Evolutionary conservation across 2,113 vertebrate species (phyloP).

Genomic region (Gallinago media): DNA sequence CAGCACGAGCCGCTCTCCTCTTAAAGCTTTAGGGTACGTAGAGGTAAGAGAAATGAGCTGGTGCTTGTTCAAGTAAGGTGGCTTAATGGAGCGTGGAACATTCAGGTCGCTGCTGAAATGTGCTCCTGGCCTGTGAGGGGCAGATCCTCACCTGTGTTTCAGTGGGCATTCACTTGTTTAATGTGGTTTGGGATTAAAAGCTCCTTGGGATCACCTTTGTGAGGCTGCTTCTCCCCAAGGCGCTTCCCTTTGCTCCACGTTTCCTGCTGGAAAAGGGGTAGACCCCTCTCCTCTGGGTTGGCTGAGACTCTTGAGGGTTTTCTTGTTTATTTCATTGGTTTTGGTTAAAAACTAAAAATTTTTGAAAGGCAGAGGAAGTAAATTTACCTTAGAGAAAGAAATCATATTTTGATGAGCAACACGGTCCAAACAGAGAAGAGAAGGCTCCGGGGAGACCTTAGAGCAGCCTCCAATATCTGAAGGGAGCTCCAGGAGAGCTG

Average conservation of each 20-base stretch:
- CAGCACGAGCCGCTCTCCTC: rapidly evolving
- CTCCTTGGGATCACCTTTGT: neutral
- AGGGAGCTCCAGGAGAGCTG: too few relatives aligned
- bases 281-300: neutral
- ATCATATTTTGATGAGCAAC: neutral
- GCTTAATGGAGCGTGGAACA: neutral
- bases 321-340: neutral
- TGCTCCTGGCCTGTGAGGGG: neutral
- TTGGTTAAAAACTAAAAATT: neutral
- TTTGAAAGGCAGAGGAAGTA: neutral
- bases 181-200: neutral
- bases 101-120: neutral
- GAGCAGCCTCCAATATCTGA: too few relatives aligned
- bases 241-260: neutral
- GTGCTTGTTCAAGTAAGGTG: neutral
- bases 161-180: neutral
- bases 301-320: neutral
- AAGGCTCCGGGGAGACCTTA: too few relatives aligned
- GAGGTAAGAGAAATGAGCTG: neutral
- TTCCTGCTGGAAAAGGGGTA: neutral
- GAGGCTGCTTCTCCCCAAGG: neutral
- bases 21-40: neutral
- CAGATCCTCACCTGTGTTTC: neutral
- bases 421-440: neutral
- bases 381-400: neutral